Percentiles rank a stretch among this genome's conserved stretches.
These are phyloP conservation scores for Patella depressa DNA, from an alignment of 2,888 invertebrate species.

Conservation along the genomic window DNA sequence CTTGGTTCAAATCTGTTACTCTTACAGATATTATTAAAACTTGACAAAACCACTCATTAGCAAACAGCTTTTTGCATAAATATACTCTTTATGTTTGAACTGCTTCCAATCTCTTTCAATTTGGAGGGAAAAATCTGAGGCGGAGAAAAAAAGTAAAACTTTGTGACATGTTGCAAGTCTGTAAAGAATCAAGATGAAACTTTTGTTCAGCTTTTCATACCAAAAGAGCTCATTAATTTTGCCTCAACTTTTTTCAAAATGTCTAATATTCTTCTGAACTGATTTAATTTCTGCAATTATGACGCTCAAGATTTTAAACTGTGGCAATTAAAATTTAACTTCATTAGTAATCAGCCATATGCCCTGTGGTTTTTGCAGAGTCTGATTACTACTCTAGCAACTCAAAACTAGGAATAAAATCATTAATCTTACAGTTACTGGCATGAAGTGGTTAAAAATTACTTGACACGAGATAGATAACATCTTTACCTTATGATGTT, in stretches of 20 bases:
- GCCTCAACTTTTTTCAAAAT: neutral
- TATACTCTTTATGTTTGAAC: slow-evolving; percentile 10
- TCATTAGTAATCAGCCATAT: slow-evolving; percentile 23
- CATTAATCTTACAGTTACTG: neutral
- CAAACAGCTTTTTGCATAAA: slow-evolving; percentile 10
- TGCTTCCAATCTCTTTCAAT: slow-evolving; percentile 8
- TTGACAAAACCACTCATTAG: slow-evolving; percentile 11
- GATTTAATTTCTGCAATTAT: slow-evolving; percentile 9
- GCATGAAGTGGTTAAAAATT: neutral
- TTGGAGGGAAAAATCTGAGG: neutral
- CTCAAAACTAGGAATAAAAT: neutral
- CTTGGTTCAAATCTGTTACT: slow-evolving; percentile 8
- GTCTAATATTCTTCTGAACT: slow-evolving; percentile 9
- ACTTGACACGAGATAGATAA: no score
- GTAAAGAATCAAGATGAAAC: slow-evolving; percentile 2
- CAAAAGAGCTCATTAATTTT: slow-evolving; percentile 7
- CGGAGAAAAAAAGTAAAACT: neutral
- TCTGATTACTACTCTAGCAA: slow-evolving; percentile 15
- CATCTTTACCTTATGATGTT: no score
- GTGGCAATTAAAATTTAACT: neutral
- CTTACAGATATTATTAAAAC: neutral
- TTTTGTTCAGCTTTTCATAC: neutral
- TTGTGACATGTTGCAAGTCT: neutral
- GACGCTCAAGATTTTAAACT: slow-evolving; percentile 2
- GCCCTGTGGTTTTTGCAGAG: slow-evolving; percentile 31